Evolutionary conservation across 2,888 invertebrate genomes (phyloP), one percentile per base, ranked within the genome.

Genomic region (Parasteatoda lunata): DNA sequence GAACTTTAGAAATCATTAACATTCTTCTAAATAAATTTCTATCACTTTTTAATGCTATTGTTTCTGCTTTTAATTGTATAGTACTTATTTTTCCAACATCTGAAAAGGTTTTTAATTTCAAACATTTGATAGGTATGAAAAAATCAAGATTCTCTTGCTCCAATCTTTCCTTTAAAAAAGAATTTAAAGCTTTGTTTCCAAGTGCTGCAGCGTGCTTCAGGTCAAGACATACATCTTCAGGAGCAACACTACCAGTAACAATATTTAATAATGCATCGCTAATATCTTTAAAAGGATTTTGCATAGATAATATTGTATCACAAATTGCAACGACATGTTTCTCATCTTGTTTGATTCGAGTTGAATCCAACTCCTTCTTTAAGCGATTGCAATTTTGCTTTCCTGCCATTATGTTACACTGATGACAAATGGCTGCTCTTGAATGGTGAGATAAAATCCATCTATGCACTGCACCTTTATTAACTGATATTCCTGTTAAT

Each of bases 401-500:
- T 8, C 66, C 66, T 7, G 66, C 3, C 66, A 68, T 68, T 9
- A n/a, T 45, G 13, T 68, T 15, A 45, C 68, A 68, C 9, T 9
- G 8, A 68, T n/a, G 13, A n/a, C 15, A 68, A 8, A 68, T 68
- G 3, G 4, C 3, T 47, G 51, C n/a, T 13, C 71, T 49, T n/a
- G n/a, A 71, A 11, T 71, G 71, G 51, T 71, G 71, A 0, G 71
- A 52, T 48, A 71, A 49, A 6, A 71, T 49, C 71, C 71, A 48
- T 49, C 71, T 48, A 49, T 71, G 51, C 45, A 71, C 51, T 13
- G 71, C 71, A 49, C 51, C 71, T 48, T 47, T 47, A 71, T 71
- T 71, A 9, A 47, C 7, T 11, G 71, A 13, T 9, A 48, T 47
- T 71, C 71, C 71, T 49, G 9, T 71, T 71, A 49, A 48, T 9